These are phyloP conservation scores for Drosophila vallismaia DNA, from an alignment of 2,888 invertebrate genomes.

Conservation along the genomic window DNA sequence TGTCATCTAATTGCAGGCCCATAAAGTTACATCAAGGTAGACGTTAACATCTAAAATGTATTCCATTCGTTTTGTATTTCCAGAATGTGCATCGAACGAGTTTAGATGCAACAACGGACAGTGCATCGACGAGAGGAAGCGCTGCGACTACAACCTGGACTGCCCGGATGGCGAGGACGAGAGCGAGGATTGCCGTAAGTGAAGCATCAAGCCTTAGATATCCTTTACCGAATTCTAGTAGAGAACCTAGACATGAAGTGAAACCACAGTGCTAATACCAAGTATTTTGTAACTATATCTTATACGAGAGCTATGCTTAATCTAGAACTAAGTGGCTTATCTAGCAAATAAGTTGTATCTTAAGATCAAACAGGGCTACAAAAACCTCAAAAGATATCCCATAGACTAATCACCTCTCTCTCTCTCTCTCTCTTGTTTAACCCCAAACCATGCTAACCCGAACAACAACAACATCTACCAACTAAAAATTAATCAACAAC, in stretches of 20 bases:
- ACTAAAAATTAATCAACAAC: constrained; percentile 41
- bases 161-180: constrained; percentile 88
- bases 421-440: constrained; percentile 29
- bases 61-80: constrained; percentile 8
- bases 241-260: neutral
- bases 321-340: neutral
- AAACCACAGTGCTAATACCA: neutral
- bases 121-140: constrained; percentile 85
- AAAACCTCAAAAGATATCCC: constrained; percentile 12
- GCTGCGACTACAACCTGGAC: constrained; percentile 85
- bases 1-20: constrained; percentile 64
- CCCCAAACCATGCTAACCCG: constrained; percentile 27
- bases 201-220: neutral
- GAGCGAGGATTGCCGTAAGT: constrained; percentile 83
- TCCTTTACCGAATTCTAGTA: neutral
- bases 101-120: constrained; percentile 87
- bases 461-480: constrained; percentile 29
- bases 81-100: constrained; percentile 85
- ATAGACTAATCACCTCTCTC: constrained; percentile 34
- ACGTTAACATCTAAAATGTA: neutral
- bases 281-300: neutral
- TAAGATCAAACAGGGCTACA: constrained; percentile 47
- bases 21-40: neutral
- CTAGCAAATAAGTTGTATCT: neutral
- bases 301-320: neutral